Evolutionary conservation across 2,797 vertebrate species (phyloP), one percentile per base, ranked within the genome.

Genomic region (Acanthurus tractus): DNA sequence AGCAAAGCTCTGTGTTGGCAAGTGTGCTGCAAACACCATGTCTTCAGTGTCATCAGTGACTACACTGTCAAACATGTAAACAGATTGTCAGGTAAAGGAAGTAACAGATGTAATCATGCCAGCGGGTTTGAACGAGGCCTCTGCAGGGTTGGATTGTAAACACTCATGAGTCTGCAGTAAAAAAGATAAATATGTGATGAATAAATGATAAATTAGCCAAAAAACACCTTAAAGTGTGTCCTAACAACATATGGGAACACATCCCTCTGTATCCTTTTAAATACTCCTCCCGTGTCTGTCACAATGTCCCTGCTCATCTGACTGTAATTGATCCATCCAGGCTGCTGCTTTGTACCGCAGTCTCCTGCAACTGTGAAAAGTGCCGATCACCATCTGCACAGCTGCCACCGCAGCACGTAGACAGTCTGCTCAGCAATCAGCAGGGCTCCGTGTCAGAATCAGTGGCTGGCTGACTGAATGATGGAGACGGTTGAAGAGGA

Each of bases 311-410:
- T 63, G n/a, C 65, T 85, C 79, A 68, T 82, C 63, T 74, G 69
- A 77, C 61, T 56, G 74, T 50, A 79, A 87, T 57, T 84, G 86
- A 89, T 89, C 81, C 45, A 54, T 78, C 57, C 74, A 57, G 76
- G 67, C 78, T 75, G 73, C 74, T 65, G 78, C 63, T 78, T 79
- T 82, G 61, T 84, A 66, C 70, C 0, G 12, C 79, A 66, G 77
- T 75, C 64, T 79, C 78, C 56, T 65, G 62, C 68, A 80, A 76
- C 62, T 79, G 68, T 62, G 68, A 68, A 76, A 74, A 72, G 65
- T 70, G 38, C 64, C 53, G 46, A 76, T 85, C 79, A 70, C 78
- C 80, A 82, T 86, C 84, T 79, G 85, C 86, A 83, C 50, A 67
- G 77, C 75, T 85, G 84, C 73, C 75, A 76, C 44, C 20, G 17